Percentiles rank a stretch among this genome's conserved stretches.
phyloP scores from a whole-genome alignment of 2,797 vertebrate species.

The Mionectes olivaceus region DNA sequence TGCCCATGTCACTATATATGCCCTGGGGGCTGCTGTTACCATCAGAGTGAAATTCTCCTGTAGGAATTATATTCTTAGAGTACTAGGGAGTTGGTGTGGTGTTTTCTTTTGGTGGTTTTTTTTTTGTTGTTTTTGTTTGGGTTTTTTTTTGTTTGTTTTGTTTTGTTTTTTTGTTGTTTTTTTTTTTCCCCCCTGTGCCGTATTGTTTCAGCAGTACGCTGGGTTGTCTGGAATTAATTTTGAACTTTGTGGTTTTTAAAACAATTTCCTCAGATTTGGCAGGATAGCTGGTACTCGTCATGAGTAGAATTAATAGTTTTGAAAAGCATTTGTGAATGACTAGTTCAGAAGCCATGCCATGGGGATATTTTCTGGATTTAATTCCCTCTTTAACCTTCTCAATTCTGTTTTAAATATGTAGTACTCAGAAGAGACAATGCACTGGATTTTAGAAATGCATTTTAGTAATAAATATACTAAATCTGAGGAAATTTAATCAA shows the following conservation, averaged over 20 bases:
- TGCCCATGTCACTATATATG: rapidly evolving
- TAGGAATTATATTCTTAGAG: neutral
- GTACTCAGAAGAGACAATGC: neutral
- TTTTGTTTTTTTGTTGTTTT: too few species aligned
- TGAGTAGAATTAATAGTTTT: neutral
- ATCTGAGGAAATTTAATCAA: neutral
- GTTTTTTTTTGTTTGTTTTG: too few species aligned
- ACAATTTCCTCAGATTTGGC: neutral
- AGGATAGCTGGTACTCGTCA: neutral
- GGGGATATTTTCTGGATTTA: neutral
- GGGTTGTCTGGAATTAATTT: neutral
- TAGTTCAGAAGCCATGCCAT: neutral
- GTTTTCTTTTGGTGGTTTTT: neutral
- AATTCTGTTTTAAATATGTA: neutral
- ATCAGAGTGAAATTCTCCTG: rapidly evolving
- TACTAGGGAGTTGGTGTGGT: rapidly evolving
- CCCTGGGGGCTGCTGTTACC: neutral
- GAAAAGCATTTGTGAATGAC: neutral
- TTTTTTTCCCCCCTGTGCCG: neutral
- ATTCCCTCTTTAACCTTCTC: neutral
- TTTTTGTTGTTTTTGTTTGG: too few species aligned
- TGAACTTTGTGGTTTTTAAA: neutral
- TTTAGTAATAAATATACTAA: neutral
- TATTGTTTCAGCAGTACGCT: neutral
- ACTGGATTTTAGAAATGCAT: neutral